A percentile compares a stretch with the other conserved stretches of the same genome.
Conservation (phyloP, 2,888 invertebrate genomes). For the Orchesellides sinensis region DNA sequence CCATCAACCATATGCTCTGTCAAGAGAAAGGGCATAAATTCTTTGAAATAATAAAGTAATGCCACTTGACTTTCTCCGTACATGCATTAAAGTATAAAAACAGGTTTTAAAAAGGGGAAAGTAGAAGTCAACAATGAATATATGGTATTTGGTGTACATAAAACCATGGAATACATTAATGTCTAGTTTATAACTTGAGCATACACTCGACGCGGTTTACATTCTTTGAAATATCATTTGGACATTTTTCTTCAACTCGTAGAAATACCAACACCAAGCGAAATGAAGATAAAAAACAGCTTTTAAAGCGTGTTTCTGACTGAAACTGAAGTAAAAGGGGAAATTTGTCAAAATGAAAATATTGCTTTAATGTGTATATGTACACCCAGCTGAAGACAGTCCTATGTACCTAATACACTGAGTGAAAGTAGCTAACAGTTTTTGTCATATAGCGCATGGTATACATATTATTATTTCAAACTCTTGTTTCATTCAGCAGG, state of each 20-base stretch:
- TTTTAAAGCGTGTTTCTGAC: conserved; percentile 45
- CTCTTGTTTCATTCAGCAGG: conserved; percentile 5
- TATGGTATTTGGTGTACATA: not conserved
- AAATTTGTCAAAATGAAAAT: conserved; percentile 47
- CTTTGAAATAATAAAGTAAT: conserved; percentile 61
- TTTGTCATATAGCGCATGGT: not conserved
- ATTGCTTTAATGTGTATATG: conserved; percentile 12
- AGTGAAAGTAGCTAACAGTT: too few species aligned
- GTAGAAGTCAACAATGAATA: not conserved
- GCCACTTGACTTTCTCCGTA: conserved; percentile 45
- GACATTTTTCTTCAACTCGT: not conserved
- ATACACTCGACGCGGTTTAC: not conserved
- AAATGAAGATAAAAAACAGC: conserved; percentile 34
- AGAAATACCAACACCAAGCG: conserved; percentile 15
- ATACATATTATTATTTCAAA: conserved; percentile 8
- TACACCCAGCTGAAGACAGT: too few species aligned
- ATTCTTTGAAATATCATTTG: not conserved
- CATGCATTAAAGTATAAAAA: not conserved
- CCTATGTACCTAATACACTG: too few species aligned
- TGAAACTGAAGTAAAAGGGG: conserved; percentile 15
- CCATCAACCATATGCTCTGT: conserved; percentile 56
- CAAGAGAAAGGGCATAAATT: conserved; percentile 56
- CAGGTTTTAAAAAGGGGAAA: not conserved
- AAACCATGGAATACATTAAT: conserved; percentile 18
- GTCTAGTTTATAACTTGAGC: conserved; percentile 16